Evolutionary conservation across 1,140 invertebrate species (phyloP), one percentile per base, ranked within the genome.

Genomic region (Aphelinus certus): DNA sequence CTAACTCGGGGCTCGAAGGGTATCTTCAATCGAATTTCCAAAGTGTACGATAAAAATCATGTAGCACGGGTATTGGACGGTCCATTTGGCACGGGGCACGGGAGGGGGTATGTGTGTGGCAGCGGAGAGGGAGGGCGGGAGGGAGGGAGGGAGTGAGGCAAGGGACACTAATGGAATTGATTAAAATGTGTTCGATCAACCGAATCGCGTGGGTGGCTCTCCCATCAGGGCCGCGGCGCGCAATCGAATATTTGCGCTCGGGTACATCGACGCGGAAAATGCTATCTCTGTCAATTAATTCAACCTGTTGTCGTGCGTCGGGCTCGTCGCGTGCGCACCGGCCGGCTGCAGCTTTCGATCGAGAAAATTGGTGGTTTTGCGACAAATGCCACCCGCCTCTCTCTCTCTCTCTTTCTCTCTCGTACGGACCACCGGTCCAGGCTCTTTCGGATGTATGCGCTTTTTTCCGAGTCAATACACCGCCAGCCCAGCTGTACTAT

Each of bases 181-280:
- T 87, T 88, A 87, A 88, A 88, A 88, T 87, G 85, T 87, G 85
- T 87, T 84, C 83, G 85, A 84, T 87, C 86, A 82, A 86, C 81
- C 81, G 81, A 84, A 84, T 81, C 81, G 79, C 26, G 61, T 80
- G 77, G 77, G 75, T 65, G n/a, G 68, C 47, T 9, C 57, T n/a
- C 53, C 45, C 42, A 63, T 65, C 76, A 61, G 63, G 70, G 70
- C 77, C 66, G 70, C 65, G 70, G 80, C 55, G 73, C 74, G 78
- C 81, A 81, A 81, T 83, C 82, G 83, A 86, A 85, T 86, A 85
- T 86, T 86, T 85, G 83, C 81, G 80, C 85, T 86, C 80, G 82
- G 81, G 79, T 81, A 84, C 81, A 83, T 81, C 80, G 79, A 84
- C 79, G 82, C 81, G 84, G 81, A 86, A 86, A 87, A 85, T 84